Base-by-base conservation (phyloP, 2,888 invertebrate species). In the Drosophila trichaetosa region DNA sequence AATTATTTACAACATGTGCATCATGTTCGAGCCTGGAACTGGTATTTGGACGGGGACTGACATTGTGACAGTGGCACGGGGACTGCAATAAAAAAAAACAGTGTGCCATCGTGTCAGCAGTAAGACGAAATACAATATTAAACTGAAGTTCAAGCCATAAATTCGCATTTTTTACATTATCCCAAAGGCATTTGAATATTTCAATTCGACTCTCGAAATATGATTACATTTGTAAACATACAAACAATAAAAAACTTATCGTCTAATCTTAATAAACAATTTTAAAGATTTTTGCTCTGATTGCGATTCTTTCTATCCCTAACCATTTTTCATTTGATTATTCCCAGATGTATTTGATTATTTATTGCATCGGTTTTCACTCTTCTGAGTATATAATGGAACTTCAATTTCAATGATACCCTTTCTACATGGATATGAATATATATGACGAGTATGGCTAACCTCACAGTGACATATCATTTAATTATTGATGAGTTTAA, bases 1-100 rank as follows among this genome's bases (percentile, higher is more conserved):
- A 84, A 89, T 84, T 84, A 84, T 84, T 89, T 87, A 86, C 81
- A 86, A 83, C 84, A 86, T 83, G 76, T 88, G 83, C 77, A 75
- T 53, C 76, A 64, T 78, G 69, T 70, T 80, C 64, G 69, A 66
- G 62, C 56, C 57, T 31, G 53, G 63, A 52, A 73, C 68, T 62
- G 62, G 31, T 24, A 79, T 36, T 58, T 59, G 40, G 1, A 51
- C 58, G 69, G 61, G 16, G 21, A 59, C 48, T 31, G 54, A 16
- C 38, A 24, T 54, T 29, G 18, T 24, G 48, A 13, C 36, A 63
- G 38, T 64, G 29, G 49, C 33, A 51, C 73, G 42, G 31, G 13
- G 24, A 56, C 7, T 60, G 51, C 54, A 31, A 38, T 24, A 18
- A 29, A 16, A 46, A 18, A 29, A 16, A 46, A 40, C 54, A 49